phyloP scores from a whole-genome alignment of 2,888 invertebrate species.

The Platerodrilus igneus region DNA sequence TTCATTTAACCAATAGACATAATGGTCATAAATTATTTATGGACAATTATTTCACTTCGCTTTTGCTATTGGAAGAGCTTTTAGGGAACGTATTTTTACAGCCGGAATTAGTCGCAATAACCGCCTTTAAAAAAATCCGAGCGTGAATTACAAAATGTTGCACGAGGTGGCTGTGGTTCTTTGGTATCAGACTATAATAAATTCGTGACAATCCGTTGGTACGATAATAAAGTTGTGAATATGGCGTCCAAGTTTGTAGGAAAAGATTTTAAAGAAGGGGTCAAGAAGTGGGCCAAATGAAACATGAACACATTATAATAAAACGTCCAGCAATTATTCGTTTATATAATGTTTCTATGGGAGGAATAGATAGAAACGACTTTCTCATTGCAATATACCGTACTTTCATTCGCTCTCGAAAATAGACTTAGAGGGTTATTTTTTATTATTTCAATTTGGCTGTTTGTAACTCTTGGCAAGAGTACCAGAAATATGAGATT shows the following conservation, averaged over 20 bases:
- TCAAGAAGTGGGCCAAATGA: slow-evolving; percentile 8
- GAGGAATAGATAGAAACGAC: slow-evolving; percentile 10
- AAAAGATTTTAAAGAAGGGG: slow-evolving; percentile 2
- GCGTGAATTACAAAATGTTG: slow-evolving; percentile 8
- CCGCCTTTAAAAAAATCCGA: slow-evolving; percentile 3
- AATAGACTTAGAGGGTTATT: slow-evolving; percentile 9
- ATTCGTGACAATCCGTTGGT: slow-evolving; percentile 12
- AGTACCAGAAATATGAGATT: slow-evolving; percentile 4
- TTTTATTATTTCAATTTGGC: slow-evolving; percentile 10
- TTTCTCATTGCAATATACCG: no score
- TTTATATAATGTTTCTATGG: slow-evolving; percentile 13
- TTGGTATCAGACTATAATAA: slow-evolving; percentile 5
- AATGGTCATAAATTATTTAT: slow-evolving; percentile 13
- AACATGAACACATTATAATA: slow-evolving; percentile 2
- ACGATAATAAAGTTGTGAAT: slow-evolving; percentile 12
- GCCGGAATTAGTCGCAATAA: no score
- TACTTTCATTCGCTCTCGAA: no score
- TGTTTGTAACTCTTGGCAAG: slow-evolving; percentile 7
- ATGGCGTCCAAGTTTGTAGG: slow-evolving; percentile 8
- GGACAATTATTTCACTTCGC: slow-evolving; percentile 13
- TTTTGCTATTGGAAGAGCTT: slow-evolving; percentile 6
- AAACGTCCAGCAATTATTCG: slow-evolving; percentile 12
- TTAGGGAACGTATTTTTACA: no score
- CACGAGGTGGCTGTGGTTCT: slow-evolving; percentile 1
- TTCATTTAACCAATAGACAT: slow-evolving; percentile 11